Evolutionary conservation across 2,113 vertebrate species (phyloP).

Genomic region (Halcyon senegalensis): DNA sequence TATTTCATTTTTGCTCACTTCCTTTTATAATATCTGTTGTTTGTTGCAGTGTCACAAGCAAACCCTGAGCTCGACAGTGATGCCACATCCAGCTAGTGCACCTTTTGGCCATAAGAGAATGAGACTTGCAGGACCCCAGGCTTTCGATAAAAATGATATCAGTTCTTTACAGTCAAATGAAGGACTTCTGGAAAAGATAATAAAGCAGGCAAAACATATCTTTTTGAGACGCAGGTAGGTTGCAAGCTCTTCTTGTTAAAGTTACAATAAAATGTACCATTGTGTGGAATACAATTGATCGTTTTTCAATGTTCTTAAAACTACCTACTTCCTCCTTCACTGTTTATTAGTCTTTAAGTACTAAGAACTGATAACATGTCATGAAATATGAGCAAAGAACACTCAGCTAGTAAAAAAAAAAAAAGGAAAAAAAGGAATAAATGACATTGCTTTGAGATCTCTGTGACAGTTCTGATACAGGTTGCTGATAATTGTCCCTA

Average conservation of each 20-base stretch:
- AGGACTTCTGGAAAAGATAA: conserved; percentile 97
- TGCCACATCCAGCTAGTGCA: conserved; percentile 94
- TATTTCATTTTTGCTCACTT: background rate
- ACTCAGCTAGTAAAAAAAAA: background rate
- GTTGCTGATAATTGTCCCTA: background rate
- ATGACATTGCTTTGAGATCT: background rate
- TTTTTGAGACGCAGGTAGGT: conserved; percentile 91
- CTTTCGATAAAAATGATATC: conserved; percentile 93
- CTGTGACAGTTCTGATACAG: background rate
- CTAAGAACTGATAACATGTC: background rate
- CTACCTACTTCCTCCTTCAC: background rate
- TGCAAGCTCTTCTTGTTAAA: background rate
- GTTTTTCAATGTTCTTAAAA: background rate
- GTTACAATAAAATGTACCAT: background rate
- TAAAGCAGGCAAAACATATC: conserved; percentile 98
- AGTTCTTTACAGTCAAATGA: conserved; percentile 86
- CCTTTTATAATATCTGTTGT: background rate
- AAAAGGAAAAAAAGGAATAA: no score
- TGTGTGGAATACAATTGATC: background rate
- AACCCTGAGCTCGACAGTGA: conserved; percentile 89
- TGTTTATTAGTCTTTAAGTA: background rate
- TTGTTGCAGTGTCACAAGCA: conserved; percentile 94
- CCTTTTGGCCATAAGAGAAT: conserved; percentile 94
- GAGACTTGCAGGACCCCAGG: conserved; percentile 91
- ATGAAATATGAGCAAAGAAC: background rate